Evolutionary conservation across 2,797 vertebrate genomes (phyloP).

Genomic region (Lycodopsis pacificus): DNA sequence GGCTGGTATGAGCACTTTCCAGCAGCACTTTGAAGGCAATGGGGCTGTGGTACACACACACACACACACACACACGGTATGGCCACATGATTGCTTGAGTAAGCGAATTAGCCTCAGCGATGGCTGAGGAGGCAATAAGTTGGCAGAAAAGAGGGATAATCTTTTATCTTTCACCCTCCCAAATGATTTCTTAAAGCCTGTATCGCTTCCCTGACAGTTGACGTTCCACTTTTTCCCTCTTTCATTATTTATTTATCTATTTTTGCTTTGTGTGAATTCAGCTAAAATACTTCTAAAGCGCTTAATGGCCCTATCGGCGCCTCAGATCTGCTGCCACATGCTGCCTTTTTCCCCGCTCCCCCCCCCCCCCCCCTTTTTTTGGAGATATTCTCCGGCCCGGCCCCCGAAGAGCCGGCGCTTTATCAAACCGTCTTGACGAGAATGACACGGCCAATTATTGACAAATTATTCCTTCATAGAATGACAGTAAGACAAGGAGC

Average conservation of each 20-base stretch:
- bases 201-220: constrained; percentile 86
- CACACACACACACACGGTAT: constrained; percentile 39
- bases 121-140: constrained; percentile 84
- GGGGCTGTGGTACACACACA: constrained; percentile 20
- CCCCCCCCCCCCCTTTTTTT: constrained; percentile 43
- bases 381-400: constrained; percentile 75
- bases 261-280: constrained; percentile 89
- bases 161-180: constrained; percentile 84
- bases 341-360: constrained; percentile 68
- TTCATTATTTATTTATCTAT: constrained; percentile 90
- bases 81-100: constrained; percentile 83
- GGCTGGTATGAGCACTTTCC: constrained; percentile 72
- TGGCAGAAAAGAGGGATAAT: constrained; percentile 84
- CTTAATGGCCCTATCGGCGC: constrained; percentile 84
- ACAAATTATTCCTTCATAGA: constrained; percentile 87
- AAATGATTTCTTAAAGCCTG: constrained; percentile 87
- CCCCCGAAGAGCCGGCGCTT: constrained; percentile 72
- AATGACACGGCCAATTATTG: constrained; percentile 89
- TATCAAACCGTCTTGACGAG: constrained; percentile 84
- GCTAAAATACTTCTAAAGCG: constrained; percentile 89
- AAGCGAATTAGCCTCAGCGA: constrained; percentile 84
- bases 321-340: constrained; percentile 85
- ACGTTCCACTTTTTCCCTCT: constrained; percentile 82
- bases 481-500: constrained; percentile 74
- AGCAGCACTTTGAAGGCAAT: constrained; percentile 66